Evolutionary conservation across 2,797 vertebrate species (phyloP).

Genomic region (Trachops cirrhosus): DNA sequence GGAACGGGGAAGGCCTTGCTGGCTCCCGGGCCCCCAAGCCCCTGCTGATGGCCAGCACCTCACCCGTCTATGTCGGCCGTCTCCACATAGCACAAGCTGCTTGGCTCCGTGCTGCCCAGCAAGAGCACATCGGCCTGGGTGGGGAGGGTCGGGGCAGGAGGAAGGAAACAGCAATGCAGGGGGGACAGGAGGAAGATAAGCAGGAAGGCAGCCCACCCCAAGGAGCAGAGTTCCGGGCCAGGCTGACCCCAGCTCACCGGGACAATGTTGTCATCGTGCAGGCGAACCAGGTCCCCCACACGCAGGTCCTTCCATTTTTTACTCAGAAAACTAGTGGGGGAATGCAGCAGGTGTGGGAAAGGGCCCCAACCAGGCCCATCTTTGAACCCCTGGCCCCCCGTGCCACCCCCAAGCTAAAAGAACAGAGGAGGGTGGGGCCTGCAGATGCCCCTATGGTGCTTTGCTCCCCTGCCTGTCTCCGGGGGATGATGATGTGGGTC

Average conservation of each 20-base stretch:
- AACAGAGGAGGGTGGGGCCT: not conserved
- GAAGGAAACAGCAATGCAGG: not conserved
- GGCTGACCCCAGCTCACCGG: conserved; percentile 86
- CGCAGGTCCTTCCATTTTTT: conserved; percentile 87
- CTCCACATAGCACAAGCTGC: conserved; percentile 95
- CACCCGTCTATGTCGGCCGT: conserved; percentile 96
- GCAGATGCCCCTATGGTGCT: no score
- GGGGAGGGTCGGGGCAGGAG: conserved; percentile 40
- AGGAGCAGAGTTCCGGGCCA: not conserved
- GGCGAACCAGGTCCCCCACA: conserved; percentile 91
- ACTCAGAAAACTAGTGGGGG: conserved; percentile 83
- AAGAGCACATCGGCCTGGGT: conserved; percentile 92
- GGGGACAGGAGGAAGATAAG: not conserved
- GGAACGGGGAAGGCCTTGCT: not conserved
- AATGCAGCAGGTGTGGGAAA: rapidly evolving
- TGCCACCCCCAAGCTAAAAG: rapidly evolving
- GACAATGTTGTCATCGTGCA: conserved; percentile 88
- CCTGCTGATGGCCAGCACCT: not conserved
- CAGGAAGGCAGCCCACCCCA: rapidly evolving
- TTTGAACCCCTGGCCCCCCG: rapidly evolving
- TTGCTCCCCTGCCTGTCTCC: not conserved
- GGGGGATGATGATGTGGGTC: not conserved
- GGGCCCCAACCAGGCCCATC: rapidly evolving
- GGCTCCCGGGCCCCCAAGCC: not conserved
- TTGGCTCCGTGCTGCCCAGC: conserved; percentile 92